Evolutionary conservation across 2,888 invertebrate species (phyloP).

Genomic region (Bombylius discolor): DNA sequence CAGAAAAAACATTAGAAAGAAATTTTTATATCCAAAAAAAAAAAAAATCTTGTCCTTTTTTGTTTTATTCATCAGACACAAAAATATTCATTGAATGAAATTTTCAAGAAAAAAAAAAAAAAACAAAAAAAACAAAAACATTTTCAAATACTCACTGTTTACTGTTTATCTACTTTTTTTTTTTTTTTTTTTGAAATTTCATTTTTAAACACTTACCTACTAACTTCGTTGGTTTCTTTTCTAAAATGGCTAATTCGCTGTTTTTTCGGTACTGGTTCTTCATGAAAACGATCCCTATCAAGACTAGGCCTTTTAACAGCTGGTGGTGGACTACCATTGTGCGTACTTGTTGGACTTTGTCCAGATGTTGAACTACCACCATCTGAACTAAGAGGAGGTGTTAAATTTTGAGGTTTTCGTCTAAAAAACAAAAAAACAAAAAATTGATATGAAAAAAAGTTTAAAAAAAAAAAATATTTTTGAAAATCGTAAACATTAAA

Average conservation of each 20-base stretch:
- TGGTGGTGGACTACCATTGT: slow-evolving; percentile 59
- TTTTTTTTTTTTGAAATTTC: no score
- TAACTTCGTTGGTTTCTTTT: slow-evolving; percentile 36
- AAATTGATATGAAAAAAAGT: not conserved
- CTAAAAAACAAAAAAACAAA: slow-evolving; percentile 35
- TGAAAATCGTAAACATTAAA: no score
- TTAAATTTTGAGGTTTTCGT: slow-evolving; percentile 82
- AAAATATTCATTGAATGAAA: no score
- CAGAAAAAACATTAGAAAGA: no score
- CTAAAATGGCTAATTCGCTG: slow-evolving; percentile 77
- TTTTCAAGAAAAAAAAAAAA: no score
- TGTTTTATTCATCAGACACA: no score
- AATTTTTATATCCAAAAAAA: no score
- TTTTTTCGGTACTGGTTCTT: slow-evolving; percentile 55
- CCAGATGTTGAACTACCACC: slow-evolving; percentile 62
- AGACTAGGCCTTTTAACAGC: slow-evolving; percentile 43
- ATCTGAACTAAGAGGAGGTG: slow-evolving; percentile 78
- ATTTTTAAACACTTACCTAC: not conserved
- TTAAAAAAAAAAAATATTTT: not conserved
- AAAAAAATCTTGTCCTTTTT: no score
- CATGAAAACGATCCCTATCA: slow-evolving; percentile 41
- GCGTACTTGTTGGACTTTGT: slow-evolving; percentile 63
- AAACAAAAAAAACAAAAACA: no score
- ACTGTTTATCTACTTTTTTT: no score
- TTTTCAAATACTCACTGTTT: no score